phyloP scores from a whole-genome alignment of 2,888 invertebrate genomes.

The Himalopsyche japonica region DNA sequence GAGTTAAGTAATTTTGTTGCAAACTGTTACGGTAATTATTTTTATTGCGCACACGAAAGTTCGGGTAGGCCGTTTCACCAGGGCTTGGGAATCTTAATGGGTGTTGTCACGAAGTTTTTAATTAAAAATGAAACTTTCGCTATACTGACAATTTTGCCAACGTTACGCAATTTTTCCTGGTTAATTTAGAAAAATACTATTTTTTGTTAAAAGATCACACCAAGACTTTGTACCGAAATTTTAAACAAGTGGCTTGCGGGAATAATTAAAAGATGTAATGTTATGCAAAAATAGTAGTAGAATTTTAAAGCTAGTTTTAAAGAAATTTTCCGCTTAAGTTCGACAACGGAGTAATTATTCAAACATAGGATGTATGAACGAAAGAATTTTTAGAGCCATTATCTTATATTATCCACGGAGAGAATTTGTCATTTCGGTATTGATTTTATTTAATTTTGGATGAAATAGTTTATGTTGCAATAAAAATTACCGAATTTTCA shows the following conservation, averaged over 20 bases:
- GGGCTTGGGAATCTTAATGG: slow-evolving; percentile 16
- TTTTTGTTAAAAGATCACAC: not conserved
- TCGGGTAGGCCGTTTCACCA: not conserved
- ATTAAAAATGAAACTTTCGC: slow-evolving; percentile 24
- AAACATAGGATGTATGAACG: too few species aligned
- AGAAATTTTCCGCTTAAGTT: not conserved
- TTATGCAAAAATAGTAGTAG: not conserved
- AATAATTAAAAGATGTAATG: not conserved
- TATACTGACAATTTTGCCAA: not conserved
- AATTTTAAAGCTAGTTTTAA: not conserved
- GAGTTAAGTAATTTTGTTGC: slow-evolving; percentile 3
- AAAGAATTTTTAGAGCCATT: too few species aligned
- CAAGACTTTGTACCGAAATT: not conserved
- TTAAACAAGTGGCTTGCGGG: not conserved
- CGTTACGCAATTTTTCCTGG: not conserved
- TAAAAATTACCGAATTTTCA: too few species aligned
- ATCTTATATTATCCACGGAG: too few species aligned
- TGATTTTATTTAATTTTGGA: too few species aligned
- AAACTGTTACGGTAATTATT: not conserved
- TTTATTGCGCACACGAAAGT: slow-evolving; percentile 14
- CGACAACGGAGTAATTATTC: too few species aligned
- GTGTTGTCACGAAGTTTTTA: slow-evolving; percentile 26
- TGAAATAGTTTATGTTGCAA: too few species aligned
- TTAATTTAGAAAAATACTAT: not conserved
- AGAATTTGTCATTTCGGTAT: too few species aligned